phyloP scores from a whole-genome alignment of 2,113 vertebrate genomes.

The Nipponia nippon region DNA sequence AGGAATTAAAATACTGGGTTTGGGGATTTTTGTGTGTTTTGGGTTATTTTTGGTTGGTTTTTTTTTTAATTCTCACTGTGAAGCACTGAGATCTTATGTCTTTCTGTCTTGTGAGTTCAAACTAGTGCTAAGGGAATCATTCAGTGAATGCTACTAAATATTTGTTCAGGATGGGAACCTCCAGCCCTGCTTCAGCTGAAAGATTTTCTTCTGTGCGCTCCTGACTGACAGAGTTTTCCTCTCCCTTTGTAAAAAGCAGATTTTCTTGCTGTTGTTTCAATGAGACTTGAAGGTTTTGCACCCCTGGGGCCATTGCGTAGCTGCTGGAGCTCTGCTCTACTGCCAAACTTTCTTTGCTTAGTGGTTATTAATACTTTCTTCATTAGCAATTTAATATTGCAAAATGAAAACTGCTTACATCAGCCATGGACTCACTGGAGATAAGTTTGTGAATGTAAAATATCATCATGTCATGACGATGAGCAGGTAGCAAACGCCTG shows the following conservation, averaged over 20 bases:
- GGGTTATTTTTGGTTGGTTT: not conserved
- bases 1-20: not conserved
- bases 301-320: not conserved
- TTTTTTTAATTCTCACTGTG: not conserved
- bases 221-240: not conserved
- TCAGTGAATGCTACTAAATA: not conserved
- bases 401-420: not conserved
- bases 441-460: not conserved
- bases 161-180: not conserved
- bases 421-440: not conserved
- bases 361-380: conserved; percentile 7
- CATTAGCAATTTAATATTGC: not conserved
- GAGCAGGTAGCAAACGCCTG: not conserved
- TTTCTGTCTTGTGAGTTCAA: not conserved
- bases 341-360: not conserved
- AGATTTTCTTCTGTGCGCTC: not conserved
- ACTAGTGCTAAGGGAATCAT: not conserved
- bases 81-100: not conserved
- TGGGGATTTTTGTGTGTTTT: not conserved
- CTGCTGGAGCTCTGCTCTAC: not conserved
- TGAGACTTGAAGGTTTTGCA: not conserved
- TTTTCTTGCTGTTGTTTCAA: conserved; percentile 1
- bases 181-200: not conserved
- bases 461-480: not conserved
- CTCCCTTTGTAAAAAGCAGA: not conserved